A percentile compares a stretch with the other conserved stretches of the same genome.
phyloP scores from a whole-genome alignment of 1,140 invertebrate genomes.

The Heliconius himera region DNA sequence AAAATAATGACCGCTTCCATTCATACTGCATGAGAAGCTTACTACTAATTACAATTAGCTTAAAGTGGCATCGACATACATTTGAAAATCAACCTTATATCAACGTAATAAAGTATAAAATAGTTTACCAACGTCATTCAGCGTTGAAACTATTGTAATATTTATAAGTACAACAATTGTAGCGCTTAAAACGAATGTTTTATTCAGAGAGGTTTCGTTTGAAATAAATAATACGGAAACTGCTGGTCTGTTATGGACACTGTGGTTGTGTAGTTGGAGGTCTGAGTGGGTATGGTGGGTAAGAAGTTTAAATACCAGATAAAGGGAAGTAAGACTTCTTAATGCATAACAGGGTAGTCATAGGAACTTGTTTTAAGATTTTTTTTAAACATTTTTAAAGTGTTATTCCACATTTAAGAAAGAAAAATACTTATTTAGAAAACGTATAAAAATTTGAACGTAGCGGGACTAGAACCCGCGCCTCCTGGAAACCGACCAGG shows the following conservation, averaged over 20 bases:
- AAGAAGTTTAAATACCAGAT: background rate
- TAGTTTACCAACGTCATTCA: background rate
- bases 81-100: background rate
- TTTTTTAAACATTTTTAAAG: too few species aligned
- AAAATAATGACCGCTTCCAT: background rate
- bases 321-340: too few species aligned
- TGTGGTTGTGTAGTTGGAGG: background rate
- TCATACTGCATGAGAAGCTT: slow-evolving; percentile 10
- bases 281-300: background rate
- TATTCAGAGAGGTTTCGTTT: background rate
- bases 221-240: background rate
- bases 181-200: background rate
- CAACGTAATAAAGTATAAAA: background rate
- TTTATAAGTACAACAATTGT: slow-evolving; percentile 6
- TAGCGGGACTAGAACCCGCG: too few species aligned
- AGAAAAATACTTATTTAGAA: too few species aligned
- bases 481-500: too few species aligned
- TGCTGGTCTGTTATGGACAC: background rate
- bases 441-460: too few species aligned
- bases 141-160: background rate
- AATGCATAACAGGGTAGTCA: too few species aligned
- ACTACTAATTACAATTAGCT: background rate
- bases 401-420: too few species aligned
- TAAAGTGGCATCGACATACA: background rate
- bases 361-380: too few species aligned